Evolutionary conservation across 2,797 vertebrate species (phyloP).

Genomic region (Phoebastria nigripes): DNA sequence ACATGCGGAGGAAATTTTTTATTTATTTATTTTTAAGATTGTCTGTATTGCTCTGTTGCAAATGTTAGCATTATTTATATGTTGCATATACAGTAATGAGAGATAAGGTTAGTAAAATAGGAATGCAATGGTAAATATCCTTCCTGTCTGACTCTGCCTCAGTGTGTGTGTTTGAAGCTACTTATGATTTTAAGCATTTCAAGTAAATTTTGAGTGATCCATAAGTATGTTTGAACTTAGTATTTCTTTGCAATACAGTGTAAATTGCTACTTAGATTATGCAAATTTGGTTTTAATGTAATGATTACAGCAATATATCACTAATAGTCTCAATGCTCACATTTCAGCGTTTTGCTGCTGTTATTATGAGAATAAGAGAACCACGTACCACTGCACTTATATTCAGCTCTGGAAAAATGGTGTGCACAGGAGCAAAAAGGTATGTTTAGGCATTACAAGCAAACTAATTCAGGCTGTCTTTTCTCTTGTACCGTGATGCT

Average conservation of each 20-base stretch:
- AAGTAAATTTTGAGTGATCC: not conserved
- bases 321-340: constrained; percentile 4
- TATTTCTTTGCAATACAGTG: not conserved
- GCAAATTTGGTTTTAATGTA: not conserved
- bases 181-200: not conserved
- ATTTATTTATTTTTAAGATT: not conserved
- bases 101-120: not conserved
- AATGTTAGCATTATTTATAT: not conserved
- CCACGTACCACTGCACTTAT: constrained; percentile 97
- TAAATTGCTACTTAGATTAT: not conserved
- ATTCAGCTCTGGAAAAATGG: constrained; percentile 99
- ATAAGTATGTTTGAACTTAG: not conserved
- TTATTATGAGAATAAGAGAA: constrained; percentile 99
- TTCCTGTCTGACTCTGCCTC: not conserved
- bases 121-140: not conserved
- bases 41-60: not conserved
- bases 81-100: not conserved
- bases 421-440: constrained; percentile 99
- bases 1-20: not conserved
- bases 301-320: not conserved
- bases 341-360: constrained; percentile 95
- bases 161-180: not conserved
- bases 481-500: not conserved
- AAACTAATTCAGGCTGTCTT: not conserved
- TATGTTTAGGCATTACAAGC: constrained; percentile 36